Conservation (phyloP, 2,797 vertebrate genomes). For the Hydrocynus forskahlii region DNA sequence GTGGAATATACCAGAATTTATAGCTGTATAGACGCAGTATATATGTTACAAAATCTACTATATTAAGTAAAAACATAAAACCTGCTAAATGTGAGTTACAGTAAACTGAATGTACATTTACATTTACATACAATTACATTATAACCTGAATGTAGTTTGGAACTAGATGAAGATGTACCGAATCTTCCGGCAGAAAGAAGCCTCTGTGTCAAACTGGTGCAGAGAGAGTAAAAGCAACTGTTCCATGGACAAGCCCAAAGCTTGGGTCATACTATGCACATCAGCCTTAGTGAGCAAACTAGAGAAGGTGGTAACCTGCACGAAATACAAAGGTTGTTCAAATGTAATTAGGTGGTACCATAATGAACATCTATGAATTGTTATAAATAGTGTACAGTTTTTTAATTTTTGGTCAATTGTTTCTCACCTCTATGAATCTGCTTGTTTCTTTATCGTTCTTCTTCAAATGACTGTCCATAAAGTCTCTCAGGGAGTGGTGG, state of each 20-base stretch:
- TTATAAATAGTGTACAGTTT: background rate
- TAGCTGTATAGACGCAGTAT: too few relatives aligned
- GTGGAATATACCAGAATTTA: background rate
- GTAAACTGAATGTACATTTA: background rate
- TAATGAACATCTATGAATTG: background rate
- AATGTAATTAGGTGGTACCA: background rate
- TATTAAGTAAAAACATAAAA: background rate
- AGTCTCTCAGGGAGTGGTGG: conserved; percentile 74
- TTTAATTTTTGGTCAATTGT: background rate
- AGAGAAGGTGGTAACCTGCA: conserved; percentile 77
- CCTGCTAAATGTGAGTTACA: background rate
- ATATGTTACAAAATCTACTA: background rate
- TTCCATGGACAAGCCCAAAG: conserved; percentile 63
- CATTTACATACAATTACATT: background rate
- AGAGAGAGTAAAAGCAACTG: conserved; percentile 74
- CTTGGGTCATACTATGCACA: conserved; percentile 61
- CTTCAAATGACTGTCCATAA: conserved; percentile 66
- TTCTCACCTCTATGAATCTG: conserved; percentile 75
- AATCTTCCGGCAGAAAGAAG: conserved; percentile 78
- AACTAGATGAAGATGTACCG: conserved; percentile 60
- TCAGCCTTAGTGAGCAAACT: conserved; percentile 77
- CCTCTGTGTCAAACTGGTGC: conserved; percentile 82
- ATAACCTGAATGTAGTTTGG: background rate
- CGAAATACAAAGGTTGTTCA: conserved; percentile 19
- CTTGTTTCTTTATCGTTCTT: conserved; percentile 47